A percentile compares a stretch with the other conserved stretches of the same genome.
Evolutionary conservation across 1,140 invertebrate genomes (phyloP).

Genomic region (Penaeus indicus): DNA sequence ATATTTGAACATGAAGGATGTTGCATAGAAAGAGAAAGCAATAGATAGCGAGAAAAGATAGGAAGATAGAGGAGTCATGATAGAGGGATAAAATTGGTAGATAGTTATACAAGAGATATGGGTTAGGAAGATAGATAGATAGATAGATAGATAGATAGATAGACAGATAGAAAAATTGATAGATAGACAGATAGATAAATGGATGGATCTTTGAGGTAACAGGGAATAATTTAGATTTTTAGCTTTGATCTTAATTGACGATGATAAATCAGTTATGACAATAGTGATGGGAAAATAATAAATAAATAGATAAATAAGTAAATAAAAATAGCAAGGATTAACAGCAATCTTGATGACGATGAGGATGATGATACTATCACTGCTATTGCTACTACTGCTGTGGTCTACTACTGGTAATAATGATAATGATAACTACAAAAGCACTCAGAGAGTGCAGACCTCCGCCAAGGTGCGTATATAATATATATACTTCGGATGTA

Average conservation of each 20-base stretch:
- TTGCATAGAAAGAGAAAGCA: neutral
- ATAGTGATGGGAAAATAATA: neutral
- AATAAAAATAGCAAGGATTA: neutral
- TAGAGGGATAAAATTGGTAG: neutral
- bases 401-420: no score
- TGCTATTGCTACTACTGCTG: no score
- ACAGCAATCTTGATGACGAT: no score
- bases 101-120: no score
- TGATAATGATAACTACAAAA: no score
- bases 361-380: no score
- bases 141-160: neutral
- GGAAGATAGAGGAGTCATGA: neutral
- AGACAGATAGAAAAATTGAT: neutral
- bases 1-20: neutral
- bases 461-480: no score
- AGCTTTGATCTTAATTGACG: neutral
- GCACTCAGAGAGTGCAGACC: no score
- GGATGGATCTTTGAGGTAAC: neutral
- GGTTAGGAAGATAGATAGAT: neutral
- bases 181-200: neutral
- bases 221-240: neutral
- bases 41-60: neutral
- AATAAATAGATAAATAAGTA: neutral
- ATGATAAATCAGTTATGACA: no score
- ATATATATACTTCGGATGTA: no score